These are phyloP conservation scores for Sigmodon hispidus DNA, from an alignment of 2,113 vertebrate genomes.

Conservation along the genomic window DNA sequence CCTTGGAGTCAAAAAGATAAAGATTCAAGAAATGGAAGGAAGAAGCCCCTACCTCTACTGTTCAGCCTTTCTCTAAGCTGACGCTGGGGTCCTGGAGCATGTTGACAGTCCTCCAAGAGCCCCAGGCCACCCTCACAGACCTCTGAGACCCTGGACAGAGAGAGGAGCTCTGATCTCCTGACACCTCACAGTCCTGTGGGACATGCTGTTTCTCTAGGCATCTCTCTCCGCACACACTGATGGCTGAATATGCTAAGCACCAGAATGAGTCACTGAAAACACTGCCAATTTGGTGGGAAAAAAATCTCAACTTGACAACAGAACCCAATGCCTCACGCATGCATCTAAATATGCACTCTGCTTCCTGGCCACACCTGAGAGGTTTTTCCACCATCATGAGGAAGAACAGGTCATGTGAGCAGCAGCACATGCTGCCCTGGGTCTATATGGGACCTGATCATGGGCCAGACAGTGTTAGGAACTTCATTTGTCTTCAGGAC, in stretches of 20 bases:
- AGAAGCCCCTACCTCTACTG: not conserved
- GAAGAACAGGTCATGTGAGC: conserved; percentile 14
- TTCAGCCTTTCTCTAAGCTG: not conserved
- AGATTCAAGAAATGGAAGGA: not conserved
- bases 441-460: not conserved
- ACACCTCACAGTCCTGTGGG: not conserved
- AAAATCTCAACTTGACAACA: conserved; percentile 71
- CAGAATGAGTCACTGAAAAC: conserved; percentile 74
- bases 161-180: not conserved
- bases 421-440: not conserved
- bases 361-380: conserved; percentile 61
- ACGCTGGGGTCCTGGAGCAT: not conserved
- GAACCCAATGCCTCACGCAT: not conserved
- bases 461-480: not conserved
- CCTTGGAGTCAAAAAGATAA: not conserved
- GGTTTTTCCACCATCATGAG: not conserved
- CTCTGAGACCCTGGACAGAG: not conserved
- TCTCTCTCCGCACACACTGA: not conserved
- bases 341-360: conserved; percentile 20
- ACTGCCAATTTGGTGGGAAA: conserved; percentile 78
- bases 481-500: not conserved
- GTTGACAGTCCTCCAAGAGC: not conserved
- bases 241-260: not conserved
- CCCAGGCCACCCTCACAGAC: not conserved
- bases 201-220: not conserved